These are phyloP conservation scores for Tenthredo notha DNA, from an alignment of 2,888 invertebrate species.

Conservation along the genomic window DNA sequence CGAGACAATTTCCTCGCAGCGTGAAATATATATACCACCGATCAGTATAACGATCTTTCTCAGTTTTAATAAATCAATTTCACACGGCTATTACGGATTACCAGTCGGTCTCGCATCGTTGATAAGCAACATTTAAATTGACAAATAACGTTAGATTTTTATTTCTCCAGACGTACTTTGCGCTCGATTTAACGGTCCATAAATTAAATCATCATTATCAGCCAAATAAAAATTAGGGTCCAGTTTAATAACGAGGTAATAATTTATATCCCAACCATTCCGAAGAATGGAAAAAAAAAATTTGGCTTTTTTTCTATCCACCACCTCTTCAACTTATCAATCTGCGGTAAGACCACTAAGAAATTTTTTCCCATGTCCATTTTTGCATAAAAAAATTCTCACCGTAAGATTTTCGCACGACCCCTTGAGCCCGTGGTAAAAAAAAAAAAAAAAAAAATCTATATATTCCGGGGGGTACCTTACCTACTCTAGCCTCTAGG, in stretches of 20 bases:
- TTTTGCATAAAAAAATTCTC: slow-evolving; percentile 77
- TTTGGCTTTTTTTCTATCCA: slow-evolving; percentile 8
- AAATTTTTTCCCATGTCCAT: slow-evolving; percentile 77
- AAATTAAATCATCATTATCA: not conserved
- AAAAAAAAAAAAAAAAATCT: slow-evolving; percentile 54
- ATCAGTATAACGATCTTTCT: slow-evolving; percentile 38
- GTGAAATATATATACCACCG: slow-evolving; percentile 37
- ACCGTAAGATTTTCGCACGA: slow-evolving; percentile 74
- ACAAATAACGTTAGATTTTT: slow-evolving; percentile 16
- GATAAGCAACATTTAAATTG: not conserved
- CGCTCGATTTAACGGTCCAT: not conserved
- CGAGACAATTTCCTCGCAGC: slow-evolving; percentile 33
- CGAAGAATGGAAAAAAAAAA: too few species aligned
- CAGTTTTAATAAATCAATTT: slow-evolving; percentile 48
- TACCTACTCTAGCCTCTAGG: slow-evolving; percentile 59
- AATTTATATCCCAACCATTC: not conserved
- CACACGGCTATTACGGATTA: slow-evolving; percentile 44
- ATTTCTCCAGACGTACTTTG: not conserved
- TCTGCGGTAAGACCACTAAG: slow-evolving; percentile 55
- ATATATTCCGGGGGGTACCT: slow-evolving; percentile 61
- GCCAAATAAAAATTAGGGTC: not conserved
- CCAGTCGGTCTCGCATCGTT: not conserved
- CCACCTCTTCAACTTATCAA: slow-evolving; percentile 35
- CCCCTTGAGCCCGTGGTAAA: slow-evolving; percentile 56
- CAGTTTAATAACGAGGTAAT: not conserved